Evolutionary conservation across 2,888 invertebrate genomes (phyloP).

Genomic region (Micoletzkya japonica): DNA sequence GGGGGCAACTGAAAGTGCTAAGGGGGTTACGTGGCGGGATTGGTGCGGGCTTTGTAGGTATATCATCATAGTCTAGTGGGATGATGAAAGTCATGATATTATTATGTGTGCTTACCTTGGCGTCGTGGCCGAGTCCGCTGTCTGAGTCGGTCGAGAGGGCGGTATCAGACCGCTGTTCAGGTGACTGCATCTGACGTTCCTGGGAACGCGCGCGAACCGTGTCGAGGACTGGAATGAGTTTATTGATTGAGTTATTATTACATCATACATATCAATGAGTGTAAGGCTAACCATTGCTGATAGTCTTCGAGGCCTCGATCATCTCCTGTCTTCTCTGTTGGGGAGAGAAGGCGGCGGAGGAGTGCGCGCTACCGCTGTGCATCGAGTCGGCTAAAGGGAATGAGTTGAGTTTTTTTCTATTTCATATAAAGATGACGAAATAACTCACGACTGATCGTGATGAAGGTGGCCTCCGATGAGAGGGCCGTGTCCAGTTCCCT

Average conservation of each 20-base stretch:
- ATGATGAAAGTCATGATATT: too few species aligned
- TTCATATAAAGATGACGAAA: not conserved
- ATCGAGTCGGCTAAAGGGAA: conserved; percentile 8
- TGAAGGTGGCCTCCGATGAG: conserved; percentile 25
- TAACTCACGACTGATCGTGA: conserved; percentile 25
- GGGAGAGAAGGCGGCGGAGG: conserved; percentile 18
- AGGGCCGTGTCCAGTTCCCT: conserved; percentile 29
- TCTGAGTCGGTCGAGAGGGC: conserved; percentile 28
- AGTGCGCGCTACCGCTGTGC: conserved; percentile 6
- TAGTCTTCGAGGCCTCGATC: conserved; percentile 21
- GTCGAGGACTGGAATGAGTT: conserved; percentile 18
- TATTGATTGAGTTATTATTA: not conserved
- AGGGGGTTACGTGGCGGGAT: not conserved
- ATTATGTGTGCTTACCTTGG: conserved; percentile 13
- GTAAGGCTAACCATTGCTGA: conserved; percentile 17
- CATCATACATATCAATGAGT: not conserved
- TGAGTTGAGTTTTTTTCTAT: not conserved
- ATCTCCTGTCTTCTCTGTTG: not conserved
- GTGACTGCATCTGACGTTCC: conserved; percentile 6
- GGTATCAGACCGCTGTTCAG: conserved; percentile 19
- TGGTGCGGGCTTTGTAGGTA: not conserved
- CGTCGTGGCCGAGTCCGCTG: conserved; percentile 17
- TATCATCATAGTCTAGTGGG: too few species aligned
- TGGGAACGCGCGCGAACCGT: conserved; percentile 19
- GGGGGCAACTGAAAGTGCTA: not conserved